A percentile compares a stretch with the other conserved stretches of the same genome.
Conservation (phyloP, 2,113 vertebrate genomes). For the Mastomys coucha region DNA sequence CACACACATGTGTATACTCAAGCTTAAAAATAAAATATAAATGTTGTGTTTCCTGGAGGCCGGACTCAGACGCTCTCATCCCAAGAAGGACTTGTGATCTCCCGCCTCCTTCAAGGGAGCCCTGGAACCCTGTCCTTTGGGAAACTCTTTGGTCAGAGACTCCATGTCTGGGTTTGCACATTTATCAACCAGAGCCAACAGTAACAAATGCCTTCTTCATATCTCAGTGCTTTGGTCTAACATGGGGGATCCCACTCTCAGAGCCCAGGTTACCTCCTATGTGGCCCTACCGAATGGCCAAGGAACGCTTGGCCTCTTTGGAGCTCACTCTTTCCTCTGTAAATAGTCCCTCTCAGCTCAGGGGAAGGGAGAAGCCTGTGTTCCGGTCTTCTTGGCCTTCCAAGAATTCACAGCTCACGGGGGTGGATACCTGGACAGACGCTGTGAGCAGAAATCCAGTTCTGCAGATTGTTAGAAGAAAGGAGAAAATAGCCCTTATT, state of each 20-base stretch:
- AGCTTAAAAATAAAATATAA: background rate
- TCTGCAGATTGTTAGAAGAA: background rate
- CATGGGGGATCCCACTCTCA: rapidly evolving
- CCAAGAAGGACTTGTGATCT: too few species aligned
- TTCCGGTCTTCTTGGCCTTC: background rate
- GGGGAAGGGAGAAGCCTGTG: background rate
- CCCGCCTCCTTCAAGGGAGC: background rate
- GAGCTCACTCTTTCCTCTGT: rapidly evolving
- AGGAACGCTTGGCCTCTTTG: background rate
- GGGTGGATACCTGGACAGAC: background rate
- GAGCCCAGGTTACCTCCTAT: too few species aligned
- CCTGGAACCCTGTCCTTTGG: background rate
- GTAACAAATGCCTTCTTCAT: background rate
- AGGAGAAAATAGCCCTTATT: too few species aligned
- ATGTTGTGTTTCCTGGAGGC: background rate
- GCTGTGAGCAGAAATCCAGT: too few species aligned
- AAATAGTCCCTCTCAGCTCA: background rate
- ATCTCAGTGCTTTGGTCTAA: rapidly evolving
- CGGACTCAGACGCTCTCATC: rapidly evolving
- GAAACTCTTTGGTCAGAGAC: background rate
- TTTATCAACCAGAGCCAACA: rapidly evolving
- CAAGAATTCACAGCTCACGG: too few species aligned
- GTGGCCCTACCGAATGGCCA: background rate
- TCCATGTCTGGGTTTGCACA: background rate
- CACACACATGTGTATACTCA: too few species aligned